Base-by-base conservation (phyloP, 2,113 vertebrate species). In the Bothrops jararaca region DNA sequence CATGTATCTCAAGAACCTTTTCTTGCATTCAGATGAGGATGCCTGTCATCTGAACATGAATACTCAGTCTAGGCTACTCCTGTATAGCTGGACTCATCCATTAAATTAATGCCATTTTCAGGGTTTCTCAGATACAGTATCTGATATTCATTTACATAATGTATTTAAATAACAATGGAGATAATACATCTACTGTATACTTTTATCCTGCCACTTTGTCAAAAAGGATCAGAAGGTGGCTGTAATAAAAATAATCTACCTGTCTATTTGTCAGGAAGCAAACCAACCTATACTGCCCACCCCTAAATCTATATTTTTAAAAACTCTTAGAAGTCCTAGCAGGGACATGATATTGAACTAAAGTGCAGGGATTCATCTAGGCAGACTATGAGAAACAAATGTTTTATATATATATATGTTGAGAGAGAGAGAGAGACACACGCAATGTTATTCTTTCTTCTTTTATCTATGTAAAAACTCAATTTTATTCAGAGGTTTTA, bases 11-110 rank as follows among this genome's bases (percentile, higher is more conserved):
- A 94, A 57, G 69, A 85, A 20, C 48, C 45, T 85, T 92, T 96
- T 92, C 34, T 86, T 90, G 58, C 94, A 92, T 92, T 85, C 90
- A 92, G 90, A 85, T 94, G 34, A 92, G 56, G 13, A 24, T 29
- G 2, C 64, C 24, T 64, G 4, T 92, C 23, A 13, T 91, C 45
- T 88, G 54, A 74, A 34, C 3, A 0, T 56, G 8, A 22, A 45
- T 56, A 10, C 89, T 87, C 9, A 92, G 22, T 20, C 91, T 29
- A 90, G 85, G 1, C 20, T 74, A 1, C 74, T 29, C 1, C 88
- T 24, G 9, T 58, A 56, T 20, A 34, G 4, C 5, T n/a, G 5
- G 91, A 4, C 1, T 2, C 48, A 34, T 58, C 23, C 91, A 0
- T 42, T 89, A 91, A 54, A 0, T 57, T 29, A 1, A 0, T 42